Evolutionary conservation across 2,888 invertebrate genomes (phyloP), one percentile per base, ranked within the genome.

Genomic region (Eremobia ochroleuca): DNA sequence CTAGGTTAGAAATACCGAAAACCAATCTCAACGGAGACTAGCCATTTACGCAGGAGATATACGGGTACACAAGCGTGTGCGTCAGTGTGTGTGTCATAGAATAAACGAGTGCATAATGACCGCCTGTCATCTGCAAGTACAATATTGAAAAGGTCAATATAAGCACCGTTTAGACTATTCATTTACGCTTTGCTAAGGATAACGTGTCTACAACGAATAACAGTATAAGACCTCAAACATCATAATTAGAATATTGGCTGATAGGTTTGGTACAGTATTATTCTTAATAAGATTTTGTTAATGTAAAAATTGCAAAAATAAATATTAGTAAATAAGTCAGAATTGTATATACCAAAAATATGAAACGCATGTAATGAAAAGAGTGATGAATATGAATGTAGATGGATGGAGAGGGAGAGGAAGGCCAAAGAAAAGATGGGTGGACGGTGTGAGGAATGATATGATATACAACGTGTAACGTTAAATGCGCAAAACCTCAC

Each of bases 71-170:
- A 52, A 52, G 25, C 11, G 52, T 52, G 4, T 52, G 52, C 46
- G 1, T 9, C 1, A 25, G 25, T 52, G 52, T 52, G 52, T 31
- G 9, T 37, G 52, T 59, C 59, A 66, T 43, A 31, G 11, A 18
- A 13, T 34, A 49, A 40, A 15, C 67, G 28, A 69, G 40, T 72
- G 31, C 81, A 66, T 74, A 68, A 74, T 75, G 64, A 73, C 37
- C 65, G 68, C 31, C 37, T 62, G 72, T 76, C 69, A 28, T 28
- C 64, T 34, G 55, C 64, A 31, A 68, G 49, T n/a, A 72, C 61
- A 58, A 67, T 72, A 70, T 81, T 72, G 58, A 34, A 80, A 84
- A 83, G 85, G 76, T 80, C 76, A 82, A 75, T 40, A 76, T 64
- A 31, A 73, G 28, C 37, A 37, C 1, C 34, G 66, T 59, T 67